A percentile compares a stretch with the other conserved stretches of the same genome.
Evolutionary conservation across 2,888 invertebrate genomes (phyloP).

Genomic region (Nomada ferruginata): DNA sequence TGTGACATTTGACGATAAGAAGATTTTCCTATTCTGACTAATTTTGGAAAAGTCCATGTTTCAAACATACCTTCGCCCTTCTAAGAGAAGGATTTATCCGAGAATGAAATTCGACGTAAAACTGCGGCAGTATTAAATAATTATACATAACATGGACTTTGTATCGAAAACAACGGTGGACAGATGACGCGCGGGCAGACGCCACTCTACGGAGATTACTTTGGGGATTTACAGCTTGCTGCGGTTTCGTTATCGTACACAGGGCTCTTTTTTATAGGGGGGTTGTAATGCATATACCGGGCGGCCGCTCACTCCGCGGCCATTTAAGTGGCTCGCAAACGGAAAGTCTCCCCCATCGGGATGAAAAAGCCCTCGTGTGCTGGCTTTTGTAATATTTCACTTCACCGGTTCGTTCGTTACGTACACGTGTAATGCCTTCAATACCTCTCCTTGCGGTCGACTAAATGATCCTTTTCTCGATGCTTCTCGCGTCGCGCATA

Average conservation of each 20-base stretch:
- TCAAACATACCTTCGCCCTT: too few species aligned
- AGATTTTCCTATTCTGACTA: neutral
- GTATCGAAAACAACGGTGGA: neutral
- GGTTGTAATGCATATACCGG: conserved; percentile 53
- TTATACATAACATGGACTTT: neutral
- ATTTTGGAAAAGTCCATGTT: too few species aligned
- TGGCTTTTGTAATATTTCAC: conserved; percentile 65
- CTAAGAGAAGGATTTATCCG: too few species aligned
- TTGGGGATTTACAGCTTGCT: conserved; percentile 52
- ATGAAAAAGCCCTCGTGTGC: conserved; percentile 56
- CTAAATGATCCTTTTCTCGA: conserved; percentile 46
- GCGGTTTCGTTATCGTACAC: conserved; percentile 66
- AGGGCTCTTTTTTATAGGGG: conserved; percentile 37
- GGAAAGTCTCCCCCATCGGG: conserved; percentile 55
- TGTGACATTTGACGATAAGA: neutral
- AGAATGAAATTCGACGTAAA: too few species aligned
- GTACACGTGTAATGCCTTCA: conserved; percentile 51
- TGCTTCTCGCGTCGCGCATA: conserved; percentile 2
- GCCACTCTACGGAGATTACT: conserved; percentile 43
- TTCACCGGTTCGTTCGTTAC: conserved; percentile 56
- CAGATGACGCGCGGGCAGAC: conserved; percentile 20
- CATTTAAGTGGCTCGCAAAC: conserved; percentile 66
- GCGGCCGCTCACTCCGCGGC: conserved; percentile 29
- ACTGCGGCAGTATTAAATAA: neutral
- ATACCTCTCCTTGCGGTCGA: conserved; percentile 36